These are phyloP conservation scores for Coelopa pilipes DNA, from an alignment of 2,888 invertebrate species.

Conservation along the genomic window DNA sequence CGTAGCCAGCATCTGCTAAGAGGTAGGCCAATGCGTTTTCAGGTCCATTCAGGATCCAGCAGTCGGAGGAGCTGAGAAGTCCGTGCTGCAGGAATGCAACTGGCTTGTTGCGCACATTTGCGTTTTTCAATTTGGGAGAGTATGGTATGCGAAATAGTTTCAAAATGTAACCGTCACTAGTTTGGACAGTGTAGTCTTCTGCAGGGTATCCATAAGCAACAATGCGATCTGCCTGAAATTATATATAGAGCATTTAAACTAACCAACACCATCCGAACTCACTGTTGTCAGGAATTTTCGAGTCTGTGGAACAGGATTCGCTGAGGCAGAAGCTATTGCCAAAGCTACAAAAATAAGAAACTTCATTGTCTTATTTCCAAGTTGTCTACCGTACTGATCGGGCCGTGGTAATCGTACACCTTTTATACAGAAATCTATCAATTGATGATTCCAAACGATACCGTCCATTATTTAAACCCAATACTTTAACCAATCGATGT, in stretches of 20 bases:
- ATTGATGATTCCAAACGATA: constrained; percentile 16
- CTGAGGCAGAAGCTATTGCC: background rate
- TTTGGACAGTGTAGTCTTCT: constrained; percentile 44
- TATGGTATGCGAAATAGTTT: constrained; percentile 49
- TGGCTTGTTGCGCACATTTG: constrained; percentile 48
- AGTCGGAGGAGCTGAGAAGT: constrained; percentile 48
- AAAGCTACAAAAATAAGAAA: background rate
- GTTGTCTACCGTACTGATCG: background rate
- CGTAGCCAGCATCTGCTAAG: constrained; percentile 52
- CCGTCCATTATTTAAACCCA: background rate
- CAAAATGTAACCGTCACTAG: constrained; percentile 47
- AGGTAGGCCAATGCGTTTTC: constrained; percentile 47
- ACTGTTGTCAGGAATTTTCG: constrained; percentile 7
- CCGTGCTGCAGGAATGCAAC: constrained; percentile 68
- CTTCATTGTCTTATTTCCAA: constrained; percentile 2
- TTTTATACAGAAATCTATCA: constrained; percentile 3
- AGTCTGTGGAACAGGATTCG: background rate
- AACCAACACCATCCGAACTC: background rate
- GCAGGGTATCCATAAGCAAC: constrained; percentile 43
- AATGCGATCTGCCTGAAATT: constrained; percentile 46
- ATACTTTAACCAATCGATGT: background rate
- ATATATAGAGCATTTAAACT: background rate
- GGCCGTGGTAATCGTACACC: background rate
- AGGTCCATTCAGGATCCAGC: constrained; percentile 48
- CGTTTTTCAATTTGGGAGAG: constrained; percentile 40